Conservation (phyloP, 2,113 vertebrate species). For the Odontesthes bonariensis region DNA sequence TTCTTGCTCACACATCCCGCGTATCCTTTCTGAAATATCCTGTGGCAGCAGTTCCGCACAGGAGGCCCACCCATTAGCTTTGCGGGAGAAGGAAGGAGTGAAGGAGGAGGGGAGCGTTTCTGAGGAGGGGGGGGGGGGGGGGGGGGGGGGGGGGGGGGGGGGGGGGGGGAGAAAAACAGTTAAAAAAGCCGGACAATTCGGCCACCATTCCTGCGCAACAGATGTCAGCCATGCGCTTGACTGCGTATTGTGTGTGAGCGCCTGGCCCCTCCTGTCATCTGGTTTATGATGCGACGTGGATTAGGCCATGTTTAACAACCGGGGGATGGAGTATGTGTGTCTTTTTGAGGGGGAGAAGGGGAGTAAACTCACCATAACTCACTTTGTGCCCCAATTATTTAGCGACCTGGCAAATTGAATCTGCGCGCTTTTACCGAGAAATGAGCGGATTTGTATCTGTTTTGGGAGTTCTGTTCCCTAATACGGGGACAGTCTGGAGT, state of each 20-base stretch:
- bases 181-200: conserved; percentile 51
- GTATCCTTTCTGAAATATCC: conserved; percentile 43
- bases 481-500: not conserved
- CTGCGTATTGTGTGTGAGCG: conserved; percentile 42
- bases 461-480: not conserved
- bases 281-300: conserved; percentile 64
- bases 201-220: conserved; percentile 74
- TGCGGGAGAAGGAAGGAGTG: not conserved
- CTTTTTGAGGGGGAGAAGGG: not conserved
- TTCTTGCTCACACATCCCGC: conserved; percentile 21
- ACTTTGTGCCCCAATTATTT: not conserved
- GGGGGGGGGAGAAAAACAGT: conserved; percentile 1
- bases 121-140: not conserved
- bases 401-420: not conserved
- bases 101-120: not conserved
- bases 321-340: conserved; percentile 8
- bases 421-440: conserved; percentile 3
- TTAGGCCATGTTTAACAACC: conserved; percentile 54
- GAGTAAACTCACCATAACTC: conserved; percentile 4
- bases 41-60: conserved; percentile 13
- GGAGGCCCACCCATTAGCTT: conserved; percentile 40
- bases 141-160: too few relatives aligned
- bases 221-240: conserved; percentile 78
- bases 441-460: conserved; percentile 6
- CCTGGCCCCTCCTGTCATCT: conserved; percentile 60